Conservation (phyloP, 2,113 vertebrate genomes). For the Pavo muticus region DNA sequence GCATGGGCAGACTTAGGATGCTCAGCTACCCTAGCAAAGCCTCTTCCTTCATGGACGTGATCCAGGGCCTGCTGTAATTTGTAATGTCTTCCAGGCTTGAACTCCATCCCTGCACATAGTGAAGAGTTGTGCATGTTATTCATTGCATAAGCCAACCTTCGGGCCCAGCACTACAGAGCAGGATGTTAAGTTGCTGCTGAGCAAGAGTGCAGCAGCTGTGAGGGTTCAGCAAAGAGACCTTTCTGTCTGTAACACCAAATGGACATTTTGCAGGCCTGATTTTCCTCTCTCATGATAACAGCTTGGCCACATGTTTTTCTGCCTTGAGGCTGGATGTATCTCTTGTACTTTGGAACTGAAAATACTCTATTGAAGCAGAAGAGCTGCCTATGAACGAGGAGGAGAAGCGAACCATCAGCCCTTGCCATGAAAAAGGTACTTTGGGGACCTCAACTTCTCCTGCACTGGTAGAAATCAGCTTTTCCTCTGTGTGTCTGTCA, state of each 20-base stretch:
- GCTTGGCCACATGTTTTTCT: fast-evolving
- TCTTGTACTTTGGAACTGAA: not conserved
- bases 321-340: fast-evolving
- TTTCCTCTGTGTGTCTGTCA: not conserved
- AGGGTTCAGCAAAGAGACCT: constrained; percentile 1
- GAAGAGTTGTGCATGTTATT: not conserved
- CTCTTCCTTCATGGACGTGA: not conserved
- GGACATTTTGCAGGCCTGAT: not conserved
- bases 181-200: not conserved
- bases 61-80: not conserved
- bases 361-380: not conserved
- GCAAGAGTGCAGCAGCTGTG: not conserved
- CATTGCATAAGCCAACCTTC: not conserved
- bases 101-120: not conserved
- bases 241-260: not conserved
- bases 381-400: not conserved
- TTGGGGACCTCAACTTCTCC: not conserved
- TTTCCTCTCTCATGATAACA: not conserved
- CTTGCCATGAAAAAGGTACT: not conserved
- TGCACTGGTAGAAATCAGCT: not conserved
- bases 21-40: not conserved
- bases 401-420: fast-evolving
- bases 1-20: not conserved
- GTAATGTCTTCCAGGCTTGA: not conserved
- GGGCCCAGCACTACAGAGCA: fast-evolving